Evolutionary conservation across 2,888 invertebrate species (phyloP).

Genomic region (Melipona beecheii): DNA sequence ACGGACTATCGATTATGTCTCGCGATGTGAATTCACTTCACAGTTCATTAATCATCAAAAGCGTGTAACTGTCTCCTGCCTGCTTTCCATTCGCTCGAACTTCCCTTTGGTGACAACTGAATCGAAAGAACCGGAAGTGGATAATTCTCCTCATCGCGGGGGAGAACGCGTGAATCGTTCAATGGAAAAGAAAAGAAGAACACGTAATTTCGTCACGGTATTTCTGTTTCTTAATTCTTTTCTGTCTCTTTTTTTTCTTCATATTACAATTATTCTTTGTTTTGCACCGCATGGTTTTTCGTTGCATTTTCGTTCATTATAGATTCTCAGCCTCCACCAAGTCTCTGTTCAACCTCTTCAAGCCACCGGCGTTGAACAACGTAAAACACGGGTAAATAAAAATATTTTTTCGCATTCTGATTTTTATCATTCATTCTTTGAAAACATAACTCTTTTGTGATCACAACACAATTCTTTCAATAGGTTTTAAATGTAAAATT

Average conservation of each 20-base stretch:
- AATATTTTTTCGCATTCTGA: slow-evolving; percentile 20
- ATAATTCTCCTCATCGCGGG: slow-evolving; percentile 31
- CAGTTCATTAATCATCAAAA: slow-evolving; percentile 59
- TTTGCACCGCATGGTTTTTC: slow-evolving; percentile 80
- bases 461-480: not conserved
- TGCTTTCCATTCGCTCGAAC: slow-evolving; percentile 25
- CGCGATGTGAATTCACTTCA: slow-evolving; percentile 43
- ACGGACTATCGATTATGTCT: slow-evolving; percentile 49
- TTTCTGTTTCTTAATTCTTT: not conserved
- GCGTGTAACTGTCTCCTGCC: slow-evolving; percentile 21
- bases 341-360: slow-evolving; percentile 85
- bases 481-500: no score
- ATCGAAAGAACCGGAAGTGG: slow-evolving; percentile 51
- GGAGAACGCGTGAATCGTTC: slow-evolving; percentile 32
- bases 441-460: not conserved
- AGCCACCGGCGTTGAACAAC: slow-evolving; percentile 82
- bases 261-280: slow-evolving; percentile 28
- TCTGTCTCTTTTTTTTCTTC: not conserved
- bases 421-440: not conserved
- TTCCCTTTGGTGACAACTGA: slow-evolving; percentile 50
- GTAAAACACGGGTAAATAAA: slow-evolving; percentile 84
- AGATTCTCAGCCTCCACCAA: slow-evolving; percentile 84
- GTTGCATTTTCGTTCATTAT: slow-evolving; percentile 81
- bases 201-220: slow-evolving; percentile 23
- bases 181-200: slow-evolving; percentile 28